Percentiles rank a stretch among this genome's conserved stretches.
These are phyloP conservation scores for Paramormyrops kingsleyae DNA, from an alignment of 2,113 vertebrate genomes.

Conservation along the genomic window DNA sequence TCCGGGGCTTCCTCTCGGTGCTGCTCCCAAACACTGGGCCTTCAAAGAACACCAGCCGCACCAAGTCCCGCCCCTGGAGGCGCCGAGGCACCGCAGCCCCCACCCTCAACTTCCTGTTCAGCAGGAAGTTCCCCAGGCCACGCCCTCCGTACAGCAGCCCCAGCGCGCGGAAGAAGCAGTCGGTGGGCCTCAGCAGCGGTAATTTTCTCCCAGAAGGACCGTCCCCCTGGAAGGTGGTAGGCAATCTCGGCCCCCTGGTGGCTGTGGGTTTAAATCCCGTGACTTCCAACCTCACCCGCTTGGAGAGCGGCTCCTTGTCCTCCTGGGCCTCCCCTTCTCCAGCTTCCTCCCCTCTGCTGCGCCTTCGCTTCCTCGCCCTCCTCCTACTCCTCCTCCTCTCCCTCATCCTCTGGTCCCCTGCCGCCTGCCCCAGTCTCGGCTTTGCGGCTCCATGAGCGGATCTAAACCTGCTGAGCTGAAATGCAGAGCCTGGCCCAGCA, in stretches of 20 bases:
- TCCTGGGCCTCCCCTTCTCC: not conserved
- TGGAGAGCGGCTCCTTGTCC: not conserved
- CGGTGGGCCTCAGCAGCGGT: conserved; percentile 41
- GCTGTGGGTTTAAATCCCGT: not conserved
- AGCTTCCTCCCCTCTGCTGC: conserved; percentile 4
- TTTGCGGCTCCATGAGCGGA: not conserved
- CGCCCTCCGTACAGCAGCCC: conserved; percentile 66
- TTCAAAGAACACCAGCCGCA: conserved; percentile 73
- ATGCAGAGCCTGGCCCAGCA: not conserved
- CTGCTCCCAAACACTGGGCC: conserved; percentile 35
- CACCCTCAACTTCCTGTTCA: conserved; percentile 62
- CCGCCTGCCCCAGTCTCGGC: conserved; percentile 18
- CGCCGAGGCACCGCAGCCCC: conserved; percentile 40
- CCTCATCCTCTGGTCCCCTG: not conserved
- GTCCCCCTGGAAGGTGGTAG: conserved; percentile 20
- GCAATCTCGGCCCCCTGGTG: not conserved
- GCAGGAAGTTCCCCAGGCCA: conserved; percentile 59
- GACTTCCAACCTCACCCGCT: not conserved
- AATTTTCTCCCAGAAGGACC: conserved; percentile 48
- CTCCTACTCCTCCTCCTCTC: not conserved
- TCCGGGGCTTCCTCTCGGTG: conserved; percentile 38
- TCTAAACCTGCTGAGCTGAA: conserved; percentile 42
- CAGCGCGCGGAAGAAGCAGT: conserved; percentile 53
- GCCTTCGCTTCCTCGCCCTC: not conserved
- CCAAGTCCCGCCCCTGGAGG: conserved; percentile 55